Base-by-base conservation (phyloP, 2,888 invertebrate genomes). In the Orthosia gracilis region DNA sequence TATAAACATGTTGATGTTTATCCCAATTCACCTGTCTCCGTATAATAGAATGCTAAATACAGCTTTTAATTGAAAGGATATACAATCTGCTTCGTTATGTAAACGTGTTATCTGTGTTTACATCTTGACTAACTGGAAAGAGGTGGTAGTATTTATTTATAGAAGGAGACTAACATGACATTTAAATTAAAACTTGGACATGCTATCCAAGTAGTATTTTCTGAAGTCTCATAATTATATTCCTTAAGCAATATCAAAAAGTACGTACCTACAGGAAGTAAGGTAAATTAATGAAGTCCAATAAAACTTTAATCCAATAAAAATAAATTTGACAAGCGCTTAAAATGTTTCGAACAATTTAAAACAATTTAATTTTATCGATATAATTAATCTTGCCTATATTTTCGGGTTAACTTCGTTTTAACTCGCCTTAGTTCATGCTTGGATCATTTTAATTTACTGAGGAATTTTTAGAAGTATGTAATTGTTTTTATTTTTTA, bases 1-100 rank as follows among this genome's bases (percentile, higher is more conserved):
- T 92, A 93, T 88, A 89, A 93, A 93, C 92, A 93, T 91, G 90
- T 91, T 91, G 91, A 94, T 93, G 90, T 91, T 93, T 92, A 94
- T 93, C 92, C 90, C 84, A 85, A 89, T 90, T 89, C 90, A 94
- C 91, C 92, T 93, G 92, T 83, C 87, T 80, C 72, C 72, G 81
- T 84, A 89, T 92, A 91, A 92, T 90, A 86, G 85, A 85, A 90
- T 86, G 84, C 84, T 90, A 89, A 89, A 90, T 91, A 89, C 87
- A 87, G 89, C 76, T 90, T 92, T 90, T 89, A 90, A 92, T 90
- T 90, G 86, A 86, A 84, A 61, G 66, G 69, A 72, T 76, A 69
- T 52, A 68, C 50, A 69, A 75, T 64, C 61, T 50, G 65, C 54
- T 66, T n/a, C n/a, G 3, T 59, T 68, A n/a, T 23, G n/a, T 62